These are phyloP conservation scores for Polyommatus icarus DNA, from an alignment of 2,888 invertebrate genomes.

Conservation along the genomic window DNA sequence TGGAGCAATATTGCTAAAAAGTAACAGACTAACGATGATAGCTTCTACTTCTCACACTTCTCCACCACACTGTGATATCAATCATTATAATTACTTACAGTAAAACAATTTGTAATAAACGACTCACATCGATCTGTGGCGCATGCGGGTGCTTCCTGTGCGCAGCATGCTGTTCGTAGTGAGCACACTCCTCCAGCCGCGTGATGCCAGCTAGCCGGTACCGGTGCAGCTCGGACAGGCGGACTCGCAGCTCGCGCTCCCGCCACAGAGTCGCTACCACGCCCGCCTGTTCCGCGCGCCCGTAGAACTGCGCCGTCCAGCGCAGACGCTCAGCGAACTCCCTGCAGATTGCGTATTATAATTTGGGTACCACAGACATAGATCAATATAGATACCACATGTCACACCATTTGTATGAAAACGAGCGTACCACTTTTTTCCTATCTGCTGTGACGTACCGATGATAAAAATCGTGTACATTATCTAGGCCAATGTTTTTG, in stretches of 20 bases:
- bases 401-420: too few species aligned
- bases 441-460: too few species aligned
- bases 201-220: slow-evolving; percentile 92
- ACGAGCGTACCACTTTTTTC: too few species aligned
- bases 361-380: too few species aligned
- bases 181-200: slow-evolving; percentile 90
- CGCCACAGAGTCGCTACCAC: slow-evolving; percentile 89
- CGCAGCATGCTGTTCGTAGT: slow-evolving; percentile 90
- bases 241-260: slow-evolving; percentile 90
- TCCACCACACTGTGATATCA: too few species aligned
- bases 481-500: too few species aligned
- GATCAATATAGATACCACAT: too few species aligned
- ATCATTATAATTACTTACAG: too few species aligned
- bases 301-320: slow-evolving; percentile 93
- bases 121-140: slow-evolving; percentile 83
- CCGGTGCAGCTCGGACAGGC: slow-evolving; percentile 90
- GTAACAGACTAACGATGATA: too few species aligned
- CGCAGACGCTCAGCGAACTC: slow-evolving; percentile 91
- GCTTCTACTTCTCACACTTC: too few species aligned
- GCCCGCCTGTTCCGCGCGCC: slow-evolving; percentile 90
- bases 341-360: slow-evolving; percentile 56
- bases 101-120: slow-evolving; percentile 34
- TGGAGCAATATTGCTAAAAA: too few species aligned
- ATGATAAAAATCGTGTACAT: too few species aligned
- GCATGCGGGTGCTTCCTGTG: slow-evolving; percentile 79